phyloP scores from a whole-genome alignment of 2,113 vertebrate genomes.

The Petaurus breviceps region DNA sequence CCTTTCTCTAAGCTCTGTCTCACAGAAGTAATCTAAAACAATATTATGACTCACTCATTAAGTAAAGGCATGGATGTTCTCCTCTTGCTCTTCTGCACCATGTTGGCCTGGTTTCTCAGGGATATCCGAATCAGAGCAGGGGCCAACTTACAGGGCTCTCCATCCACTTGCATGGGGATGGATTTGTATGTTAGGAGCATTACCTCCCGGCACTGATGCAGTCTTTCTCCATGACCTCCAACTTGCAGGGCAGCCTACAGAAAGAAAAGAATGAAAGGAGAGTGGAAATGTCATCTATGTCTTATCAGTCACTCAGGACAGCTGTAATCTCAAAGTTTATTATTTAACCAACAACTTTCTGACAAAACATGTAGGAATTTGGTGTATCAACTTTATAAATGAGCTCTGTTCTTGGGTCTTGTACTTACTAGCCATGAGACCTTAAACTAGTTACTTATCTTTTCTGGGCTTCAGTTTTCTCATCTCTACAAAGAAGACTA shows the following conservation, averaged over 20 bases:
- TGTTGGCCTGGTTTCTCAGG: slow-evolving; percentile 89
- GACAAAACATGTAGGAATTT: not conserved
- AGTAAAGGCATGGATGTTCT: slow-evolving; percentile 89
- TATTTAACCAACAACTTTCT: not conserved
- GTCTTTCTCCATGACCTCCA: slow-evolving; percentile 87
- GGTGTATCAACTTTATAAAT: not conserved
- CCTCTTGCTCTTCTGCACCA: slow-evolving; percentile 91
- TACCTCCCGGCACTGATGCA: slow-evolving; percentile 90
- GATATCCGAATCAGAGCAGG: slow-evolving; percentile 88
- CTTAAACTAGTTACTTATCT: not conserved
- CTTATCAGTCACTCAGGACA: not conserved
- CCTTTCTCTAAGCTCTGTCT: not conserved
- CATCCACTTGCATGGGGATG: slow-evolving; percentile 91
- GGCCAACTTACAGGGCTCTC: slow-evolving; percentile 87
- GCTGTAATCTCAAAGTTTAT: not conserved
- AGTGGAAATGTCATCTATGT: not conserved
- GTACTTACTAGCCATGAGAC: not conserved
- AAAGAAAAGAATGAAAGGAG: slow-evolving; percentile 12
- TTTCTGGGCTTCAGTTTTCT: not conserved
- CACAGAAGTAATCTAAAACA: slow-evolving; percentile 53
- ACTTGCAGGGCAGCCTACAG: slow-evolving; percentile 88
- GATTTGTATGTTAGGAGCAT: slow-evolving; percentile 87
- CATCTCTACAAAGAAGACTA: not conserved
- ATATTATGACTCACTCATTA: slow-evolving; percentile 87
- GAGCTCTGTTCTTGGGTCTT: not conserved